These are phyloP conservation scores for Arrhopalites spinosus DNA, from an alignment of 2,888 invertebrate genomes.

Conservation along the genomic window DNA sequence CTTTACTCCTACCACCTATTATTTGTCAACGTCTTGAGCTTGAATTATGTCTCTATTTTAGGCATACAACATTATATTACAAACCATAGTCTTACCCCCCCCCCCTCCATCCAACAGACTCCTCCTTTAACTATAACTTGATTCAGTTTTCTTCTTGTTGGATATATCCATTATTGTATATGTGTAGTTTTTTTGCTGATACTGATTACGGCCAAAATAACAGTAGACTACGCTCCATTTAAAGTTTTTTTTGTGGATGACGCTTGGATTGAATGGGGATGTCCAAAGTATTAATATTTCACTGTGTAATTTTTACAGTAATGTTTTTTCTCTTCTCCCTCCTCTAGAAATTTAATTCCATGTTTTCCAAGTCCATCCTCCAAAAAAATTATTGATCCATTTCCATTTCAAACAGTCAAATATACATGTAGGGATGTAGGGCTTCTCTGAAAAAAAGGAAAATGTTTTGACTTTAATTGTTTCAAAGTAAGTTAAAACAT, in stretches of 20 bases:
- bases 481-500: too few relatives aligned
- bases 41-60: conserved; percentile 42
- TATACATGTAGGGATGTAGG: too few relatives aligned
- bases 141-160: background rate
- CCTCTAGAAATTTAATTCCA: conserved; percentile 3
- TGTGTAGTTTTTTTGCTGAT: background rate
- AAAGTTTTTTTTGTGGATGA: background rate
- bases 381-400: too few relatives aligned
- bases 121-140: background rate
- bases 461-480: too few relatives aligned
- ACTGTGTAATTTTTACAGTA: background rate
- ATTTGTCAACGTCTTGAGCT: conserved; percentile 42
- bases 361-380: background rate
- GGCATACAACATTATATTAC: conserved; percentile 19
- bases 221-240: background rate
- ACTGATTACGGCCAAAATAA: background rate
- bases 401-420: too few relatives aligned
- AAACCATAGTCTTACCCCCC: background rate
- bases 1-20: conserved; percentile 31
- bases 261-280: too few relatives aligned
- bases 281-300: background rate
- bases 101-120: background rate
- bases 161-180: background rate
- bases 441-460: too few relatives aligned
- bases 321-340: background rate